A percentile compares a stretch with the other conserved stretches of the same genome.
Evolutionary conservation across 2,797 vertebrate species (phyloP).

Genomic region (Sebastes cheni): DNA sequence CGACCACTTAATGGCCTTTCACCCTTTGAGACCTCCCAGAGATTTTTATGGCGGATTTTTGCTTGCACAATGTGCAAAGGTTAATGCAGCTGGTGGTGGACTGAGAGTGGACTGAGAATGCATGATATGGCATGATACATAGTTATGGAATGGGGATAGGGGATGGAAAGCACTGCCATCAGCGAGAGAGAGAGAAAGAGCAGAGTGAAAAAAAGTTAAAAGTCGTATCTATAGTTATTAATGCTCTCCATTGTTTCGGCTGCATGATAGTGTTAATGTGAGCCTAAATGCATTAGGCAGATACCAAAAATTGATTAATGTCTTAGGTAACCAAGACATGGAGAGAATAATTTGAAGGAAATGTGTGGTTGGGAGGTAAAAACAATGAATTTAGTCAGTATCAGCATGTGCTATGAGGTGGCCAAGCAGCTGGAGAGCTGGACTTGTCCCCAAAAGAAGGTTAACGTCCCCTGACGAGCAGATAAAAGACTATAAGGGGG

Average conservation of each 20-base stretch:
- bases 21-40: conserved; percentile 27
- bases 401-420: conserved; percentile 9
- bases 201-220: conserved; percentile 21
- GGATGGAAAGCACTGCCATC: conserved; percentile 12
- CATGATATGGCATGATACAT: conserved; percentile 42
- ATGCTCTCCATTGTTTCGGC: conserved; percentile 37
- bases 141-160: conserved; percentile 47
- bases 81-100: conserved; percentile 61
- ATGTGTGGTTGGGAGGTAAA: conserved; percentile 5
- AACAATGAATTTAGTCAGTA: conserved; percentile 8
- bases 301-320: conserved; percentile 40
- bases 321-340: conserved; percentile 31
- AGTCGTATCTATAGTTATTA: conserved; percentile 43
- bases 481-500: conserved; percentile 21
- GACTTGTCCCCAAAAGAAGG: conserved; percentile 1
- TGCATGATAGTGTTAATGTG: conserved; percentile 32
- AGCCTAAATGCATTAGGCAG: conserved; percentile 26
- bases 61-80: conserved; percentile 60
- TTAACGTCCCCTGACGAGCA: conserved; percentile 24
- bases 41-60: conserved; percentile 45
- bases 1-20: conserved; percentile 55
- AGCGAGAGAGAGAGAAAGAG: background rate
- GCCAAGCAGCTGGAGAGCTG: background rate
- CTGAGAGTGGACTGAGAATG: conserved; percentile 34
- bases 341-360: conserved; percentile 5